Evolutionary conservation across 2,113 vertebrate genomes (phyloP).

Genomic region (Muntiacus muntjak): DNA sequence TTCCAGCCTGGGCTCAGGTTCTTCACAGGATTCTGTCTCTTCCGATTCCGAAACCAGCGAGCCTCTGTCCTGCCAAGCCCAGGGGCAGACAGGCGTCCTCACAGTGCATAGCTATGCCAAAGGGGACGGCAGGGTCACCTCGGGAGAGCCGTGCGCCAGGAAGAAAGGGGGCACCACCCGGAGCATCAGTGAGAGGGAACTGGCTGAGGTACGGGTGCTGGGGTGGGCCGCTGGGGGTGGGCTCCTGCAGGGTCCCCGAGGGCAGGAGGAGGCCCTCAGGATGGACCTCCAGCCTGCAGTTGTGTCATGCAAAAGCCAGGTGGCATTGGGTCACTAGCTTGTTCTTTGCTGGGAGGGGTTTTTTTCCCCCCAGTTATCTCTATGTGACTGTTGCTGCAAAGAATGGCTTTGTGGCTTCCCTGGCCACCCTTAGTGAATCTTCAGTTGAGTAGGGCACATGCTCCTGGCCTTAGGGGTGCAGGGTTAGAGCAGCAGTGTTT

Average conservation of each 20-base stretch:
- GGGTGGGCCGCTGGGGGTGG: neutral
- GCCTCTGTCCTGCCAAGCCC: constrained; percentile 82
- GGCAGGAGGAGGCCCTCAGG: neutral
- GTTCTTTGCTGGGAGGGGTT: neutral
- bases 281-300: neutral
- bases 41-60: constrained; percentile 88
- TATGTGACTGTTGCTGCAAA: neutral
- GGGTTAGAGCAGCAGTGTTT: neutral
- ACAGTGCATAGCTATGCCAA: constrained; percentile 89
- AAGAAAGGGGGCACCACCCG: constrained; percentile 75
- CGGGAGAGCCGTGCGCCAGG: constrained; percentile 67
- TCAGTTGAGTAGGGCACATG: neutral
- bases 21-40: constrained; percentile 73
- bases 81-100: constrained; percentile 84
- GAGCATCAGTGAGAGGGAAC: constrained; percentile 76
- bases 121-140: constrained; percentile 11
- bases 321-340: neutral
- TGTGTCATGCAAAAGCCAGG: neutral
- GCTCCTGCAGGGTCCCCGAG: neutral
- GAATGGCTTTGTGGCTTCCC: neutral
- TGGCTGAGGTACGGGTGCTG: constrained; percentile 79
- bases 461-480: neutral
- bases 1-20: constrained; percentile 66
- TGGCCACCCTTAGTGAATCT: neutral
- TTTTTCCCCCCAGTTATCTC: neutral